Base-by-base conservation (phyloP, 2,797 vertebrate species). In the Tinamus major region DNA sequence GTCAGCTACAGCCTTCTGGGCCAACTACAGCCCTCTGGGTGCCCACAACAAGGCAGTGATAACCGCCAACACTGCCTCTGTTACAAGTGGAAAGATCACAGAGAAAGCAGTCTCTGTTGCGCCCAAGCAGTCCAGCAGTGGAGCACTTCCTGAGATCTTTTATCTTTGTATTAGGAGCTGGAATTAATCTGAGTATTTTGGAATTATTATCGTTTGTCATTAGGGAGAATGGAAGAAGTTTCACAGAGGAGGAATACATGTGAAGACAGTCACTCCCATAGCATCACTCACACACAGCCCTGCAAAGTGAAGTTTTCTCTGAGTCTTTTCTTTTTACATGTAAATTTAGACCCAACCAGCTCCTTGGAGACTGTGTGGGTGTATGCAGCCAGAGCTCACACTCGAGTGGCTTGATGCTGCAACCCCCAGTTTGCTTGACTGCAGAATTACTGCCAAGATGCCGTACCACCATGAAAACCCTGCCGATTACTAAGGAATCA, bases 181-280 rank as follows among this genome's bases (percentile, higher is more conserved):
- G 76, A 91, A 84, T 81, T 87, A 65, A 78, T 80, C 62, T 9
- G 26, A 70, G 39, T 70, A 68, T 75, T 93, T 94, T 13, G 31
- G 39, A 76, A 83, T 87, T 83, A 59, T 67, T 63, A 26, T 41
- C 0, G 7, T 65, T 82, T 85, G 37, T 75, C 18, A 13, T 31
- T 33, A 78, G 75, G 79, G 89, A 59, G 79, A 90, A 56, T 1
- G 11, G 23, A n/a, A 33, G 58, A 65, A 85, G n/a, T 79, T 82
- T 80, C 69, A 24, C 27, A 69, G 44, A 59, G 64, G 46, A 55
- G 18, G 61, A 89, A 58, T 39, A 20, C 24, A 7, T 0, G 1
- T 59, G 62, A 82, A 70, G 79, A 69, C 65, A 67, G 55, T 61
- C 62, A 19, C 72, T 83, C 65, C 65, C 46, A 13, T 6, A 46